These are phyloP conservation scores for Astyanax mexicanus DNA, from an alignment of 2,797 vertebrate genomes.

Conservation along the genomic window DNA sequence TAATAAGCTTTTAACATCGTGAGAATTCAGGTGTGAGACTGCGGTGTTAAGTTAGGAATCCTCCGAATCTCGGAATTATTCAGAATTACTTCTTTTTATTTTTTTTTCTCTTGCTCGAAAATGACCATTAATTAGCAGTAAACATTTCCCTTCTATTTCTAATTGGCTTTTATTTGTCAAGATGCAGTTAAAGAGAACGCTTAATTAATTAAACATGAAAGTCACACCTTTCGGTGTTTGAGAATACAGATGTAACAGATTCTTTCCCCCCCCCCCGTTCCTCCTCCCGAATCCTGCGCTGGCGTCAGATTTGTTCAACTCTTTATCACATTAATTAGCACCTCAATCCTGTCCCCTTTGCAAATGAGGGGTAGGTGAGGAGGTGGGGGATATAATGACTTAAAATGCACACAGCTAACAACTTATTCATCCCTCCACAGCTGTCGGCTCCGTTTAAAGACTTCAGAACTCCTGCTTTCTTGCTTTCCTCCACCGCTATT, in stretches of 20 bases:
- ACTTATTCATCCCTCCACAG: constrained; percentile 82
- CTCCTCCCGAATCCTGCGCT: constrained; percentile 61
- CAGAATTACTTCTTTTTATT: too few species aligned
- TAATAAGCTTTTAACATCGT: constrained; percentile 57
- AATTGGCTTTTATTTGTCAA: constrained; percentile 81
- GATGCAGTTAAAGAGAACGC: constrained; percentile 78
- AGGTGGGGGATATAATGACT: constrained; percentile 80
- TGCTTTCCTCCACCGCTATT: constrained; percentile 50
- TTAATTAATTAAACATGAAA: constrained; percentile 86
- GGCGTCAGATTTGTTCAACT: constrained; percentile 81
- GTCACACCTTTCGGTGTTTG: constrained; percentile 79
- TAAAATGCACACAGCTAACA: constrained; percentile 82
- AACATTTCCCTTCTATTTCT: constrained; percentile 76
- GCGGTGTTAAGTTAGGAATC: constrained; percentile 50
- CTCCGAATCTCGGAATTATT: constrained; percentile 59
- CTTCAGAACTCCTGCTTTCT: constrained; percentile 61
- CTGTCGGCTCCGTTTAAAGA: constrained; percentile 79
- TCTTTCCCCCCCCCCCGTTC: constrained; percentile 41
- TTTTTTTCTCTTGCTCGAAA: constrained; percentile 72
- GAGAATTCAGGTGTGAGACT: constrained; percentile 56
- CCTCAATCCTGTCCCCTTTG: constrained; percentile 83
- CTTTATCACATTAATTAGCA: constrained; percentile 87
- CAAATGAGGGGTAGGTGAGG: constrained; percentile 82
- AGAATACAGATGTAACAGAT: constrained; percentile 80
- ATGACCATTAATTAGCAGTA: constrained; percentile 78